Percentiles rank a stretch among this genome's conserved stretches.
These are phyloP conservation scores for Eulemur rubriventer DNA, from an alignment of 2,797 vertebrate genomes.

Conservation along the genomic window DNA sequence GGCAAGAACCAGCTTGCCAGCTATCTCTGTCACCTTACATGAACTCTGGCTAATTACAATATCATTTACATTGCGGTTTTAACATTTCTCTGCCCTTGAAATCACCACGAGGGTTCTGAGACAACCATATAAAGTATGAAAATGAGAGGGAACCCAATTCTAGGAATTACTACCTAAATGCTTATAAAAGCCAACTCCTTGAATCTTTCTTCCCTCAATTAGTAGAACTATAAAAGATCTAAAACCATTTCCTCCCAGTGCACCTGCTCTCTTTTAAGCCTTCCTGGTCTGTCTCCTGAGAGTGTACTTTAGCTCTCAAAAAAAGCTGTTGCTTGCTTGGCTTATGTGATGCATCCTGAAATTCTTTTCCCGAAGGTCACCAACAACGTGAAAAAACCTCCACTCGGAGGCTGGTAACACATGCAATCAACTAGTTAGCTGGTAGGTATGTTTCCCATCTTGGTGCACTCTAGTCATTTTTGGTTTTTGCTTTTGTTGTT, in stretches of 20 bases:
- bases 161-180: not conserved
- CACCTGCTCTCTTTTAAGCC: not conserved
- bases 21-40: not conserved
- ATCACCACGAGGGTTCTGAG: not conserved
- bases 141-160: not conserved
- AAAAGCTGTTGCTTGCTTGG: not conserved
- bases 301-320: not conserved
- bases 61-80: not conserved
- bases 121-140: not conserved
- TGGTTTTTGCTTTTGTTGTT: slow-evolving; percentile 25
- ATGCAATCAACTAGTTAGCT: slow-evolving; percentile 45
- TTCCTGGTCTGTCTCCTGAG: not conserved
- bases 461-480: not conserved
- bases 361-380: not conserved
- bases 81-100: not conserved
- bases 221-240: not conserved
- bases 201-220: not conserved
- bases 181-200: not conserved
- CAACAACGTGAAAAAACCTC: not conserved
- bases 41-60: not conserved
- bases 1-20: not conserved
- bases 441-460: not conserved
- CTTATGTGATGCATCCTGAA: not conserved
- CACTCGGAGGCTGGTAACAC: not conserved
- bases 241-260: not conserved